Evolutionary conservation across 2,888 invertebrate species (phyloP), one percentile per base, ranked within the genome.

Genomic region (Idaea dimidiata): DNA sequence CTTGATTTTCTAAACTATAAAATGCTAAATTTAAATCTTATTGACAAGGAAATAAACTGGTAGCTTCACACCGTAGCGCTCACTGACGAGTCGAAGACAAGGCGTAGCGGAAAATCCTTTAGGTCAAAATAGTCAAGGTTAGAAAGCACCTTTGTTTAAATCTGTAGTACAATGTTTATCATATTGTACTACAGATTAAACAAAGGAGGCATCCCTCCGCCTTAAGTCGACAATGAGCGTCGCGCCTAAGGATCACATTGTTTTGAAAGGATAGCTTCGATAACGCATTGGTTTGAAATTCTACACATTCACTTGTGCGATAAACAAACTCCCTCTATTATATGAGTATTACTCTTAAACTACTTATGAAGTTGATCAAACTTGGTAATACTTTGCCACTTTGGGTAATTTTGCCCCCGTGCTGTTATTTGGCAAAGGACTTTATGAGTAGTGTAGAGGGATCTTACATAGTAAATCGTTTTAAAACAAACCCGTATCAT

Each of bases 181-280:
- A n/a, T n/a, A n/a, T n/a, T n/a, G n/a, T n/a, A n/a, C n/a, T n/a
- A n/a, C n/a, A n/a, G n/a, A n/a, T n/a, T n/a, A n/a, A n/a, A n/a
- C n/a, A n/a, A n/a, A n/a, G n/a, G n/a, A n/a, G n/a, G n/a, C n/a
- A n/a, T n/a, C n/a, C n/a, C n/a, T n/a, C n/a, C n/a, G n/a, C n/a
- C n/a, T n/a, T n/a, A 5, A 24, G 3, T 24, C 24, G 24, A 3
- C 24, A 24, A 5, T 24, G 5, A 24, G 24, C 24, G 5, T 24
- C 24, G 24, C 24, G 1, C 24, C 24, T 24, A 24, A 24, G 24
- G 24, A 24, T 24, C 24, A 24, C 24, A 66, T 65, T 67, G 64
- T 64, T 64, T 60, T 63, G 59, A 64, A 69, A 64, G 24, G 16
- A 33, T n/a, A 57, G 24, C 31, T 31, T 62, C 24, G 14, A 32